Base-by-base conservation (phyloP, 2,113 vertebrate genomes). In the Thermophis baileyi region DNA sequence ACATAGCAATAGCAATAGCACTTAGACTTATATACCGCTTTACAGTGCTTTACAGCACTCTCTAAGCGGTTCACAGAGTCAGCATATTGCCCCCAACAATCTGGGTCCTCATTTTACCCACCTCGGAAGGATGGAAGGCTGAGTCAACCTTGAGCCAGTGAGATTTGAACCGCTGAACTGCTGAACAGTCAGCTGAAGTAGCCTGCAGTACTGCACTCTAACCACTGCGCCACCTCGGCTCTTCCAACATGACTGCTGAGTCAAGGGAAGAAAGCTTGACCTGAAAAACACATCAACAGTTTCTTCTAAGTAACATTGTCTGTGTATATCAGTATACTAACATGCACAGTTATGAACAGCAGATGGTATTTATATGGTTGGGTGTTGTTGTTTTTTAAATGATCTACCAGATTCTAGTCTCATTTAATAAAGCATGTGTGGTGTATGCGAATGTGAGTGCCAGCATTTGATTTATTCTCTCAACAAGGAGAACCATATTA, bases 241-340 rank as follows among this genome's bases (percentile, higher is more conserved):
- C n/a, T n/a, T n/a, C n/a, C n/a, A n/a, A n/a, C n/a, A 85, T 18
- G 92, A 91, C 90, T 81, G 88, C 90, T 93, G 89, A 90, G 60
- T 90, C 91, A 47, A 55, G 6, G 55, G 35, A 86, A 4, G 1
- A 90, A 54, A 92, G 85, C 14, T 27, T 9, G 94, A 60, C 44
- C 0, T 9, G 69, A 93, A 55, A 94, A 60, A 91, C 85, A 53
- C 0, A 93, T 85, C 16, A 5, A 40, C 46, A 0, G 40, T 89
- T 40, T 63, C 86, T 90, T 94, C 94, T 63, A 90, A 89, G 47
- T 57, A 91, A 22, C 0, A 0, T 51, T 89, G 90, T 92, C 89
- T 90, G 51, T 16, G 25, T 6, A 54, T 87, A 30, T 87, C 91
- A 0, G 46, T 88, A 2, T 40, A 44, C n/a, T 89, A 27, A 14